Base-by-base conservation (phyloP, 2,888 invertebrate species). In the Tenthredo distinguenda region DNA sequence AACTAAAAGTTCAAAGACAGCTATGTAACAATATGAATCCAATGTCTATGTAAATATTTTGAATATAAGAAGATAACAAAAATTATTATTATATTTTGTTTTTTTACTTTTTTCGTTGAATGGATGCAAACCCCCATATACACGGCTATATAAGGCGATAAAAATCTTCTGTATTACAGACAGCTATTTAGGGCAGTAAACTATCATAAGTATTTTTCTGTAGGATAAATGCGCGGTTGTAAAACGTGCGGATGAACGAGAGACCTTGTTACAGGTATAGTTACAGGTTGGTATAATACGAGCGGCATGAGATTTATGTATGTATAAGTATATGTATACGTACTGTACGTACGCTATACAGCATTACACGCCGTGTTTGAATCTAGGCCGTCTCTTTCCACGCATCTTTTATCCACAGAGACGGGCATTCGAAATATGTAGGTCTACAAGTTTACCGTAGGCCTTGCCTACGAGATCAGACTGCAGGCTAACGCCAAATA, bases 391-490 rank as follows among this genome's bases (percentile, higher is more conserved):
- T 47, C 83, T 83, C 83, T 68, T 83, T 83, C 71, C 83, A 83
- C 83, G 83, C 83, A 83, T 83, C 83, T 83, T 83, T 83, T 83
- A 83, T 68, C 83, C 83, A 71, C 83, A 21, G n/a, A 83, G 68
- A 71, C 71, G 47, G 68, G 83, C 71, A 83, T 83, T 83, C 83
- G 83, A 83, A 83, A 65, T 71, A 83, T 83, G 68, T 83, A 83
- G 83, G 83, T 83, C 83, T 83, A 71, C 58, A 37, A 83, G 68
- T 81, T 81, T 62, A 81, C 81, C 37, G 81, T 81, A 81, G 62
- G 62, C 62, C 62, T 62, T 62, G 62, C 62, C 62, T 62, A 62
- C 12, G 26, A 12, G 26, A 62, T 62, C 62, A 12, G 26, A 62
- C 62, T 26, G 10, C 62, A 26, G 12, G 3, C 21, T 12, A 21